phyloP scores from a whole-genome alignment of 1,140 invertebrate genomes.

The Augochlora pura region DNA sequence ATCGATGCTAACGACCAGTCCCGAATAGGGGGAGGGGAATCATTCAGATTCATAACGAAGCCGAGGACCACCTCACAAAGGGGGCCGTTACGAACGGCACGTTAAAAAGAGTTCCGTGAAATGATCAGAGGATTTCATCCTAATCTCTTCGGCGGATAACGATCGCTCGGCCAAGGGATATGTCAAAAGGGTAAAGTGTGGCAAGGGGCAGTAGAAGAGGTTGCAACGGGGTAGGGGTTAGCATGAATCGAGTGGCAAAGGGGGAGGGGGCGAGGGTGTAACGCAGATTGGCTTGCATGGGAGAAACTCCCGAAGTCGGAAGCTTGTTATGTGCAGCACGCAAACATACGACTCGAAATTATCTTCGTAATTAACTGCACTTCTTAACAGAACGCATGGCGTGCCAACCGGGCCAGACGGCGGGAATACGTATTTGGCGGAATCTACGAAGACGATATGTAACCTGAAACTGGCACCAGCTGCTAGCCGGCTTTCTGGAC shows the following conservation, averaged over 20 bases:
- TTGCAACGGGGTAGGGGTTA: neutral
- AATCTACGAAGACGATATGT: constrained; percentile 76
- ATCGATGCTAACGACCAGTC: neutral
- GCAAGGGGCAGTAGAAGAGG: constrained; percentile 13
- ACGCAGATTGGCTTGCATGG: constrained; percentile 74
- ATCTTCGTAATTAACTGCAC: constrained; percentile 81
- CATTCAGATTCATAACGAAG: neutral
- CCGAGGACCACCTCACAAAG: neutral
- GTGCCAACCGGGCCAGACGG: constrained; percentile 76
- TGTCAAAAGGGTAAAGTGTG: constrained; percentile 37
- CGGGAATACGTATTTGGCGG: constrained; percentile 71
- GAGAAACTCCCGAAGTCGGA: constrained; percentile 72
- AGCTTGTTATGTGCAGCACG: constrained; percentile 79
- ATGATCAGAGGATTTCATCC: constrained; percentile 52
- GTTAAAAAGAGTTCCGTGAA: constrained; percentile 35
- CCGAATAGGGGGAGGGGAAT: neutral
- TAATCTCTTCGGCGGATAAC: constrained; percentile 59
- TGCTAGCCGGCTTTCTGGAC: constrained; percentile 63
- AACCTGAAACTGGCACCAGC: constrained; percentile 77
- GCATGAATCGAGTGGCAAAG: neutral
- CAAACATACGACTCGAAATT: constrained; percentile 79
- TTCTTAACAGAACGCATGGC: constrained; percentile 80
- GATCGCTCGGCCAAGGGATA: constrained; percentile 49
- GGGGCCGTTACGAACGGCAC: neutral
- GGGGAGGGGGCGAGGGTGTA: constrained; percentile 48